Evolutionary conservation across 2,113 vertebrate species (phyloP).

Genomic region (Ophthalmolycus amberensis): DNA sequence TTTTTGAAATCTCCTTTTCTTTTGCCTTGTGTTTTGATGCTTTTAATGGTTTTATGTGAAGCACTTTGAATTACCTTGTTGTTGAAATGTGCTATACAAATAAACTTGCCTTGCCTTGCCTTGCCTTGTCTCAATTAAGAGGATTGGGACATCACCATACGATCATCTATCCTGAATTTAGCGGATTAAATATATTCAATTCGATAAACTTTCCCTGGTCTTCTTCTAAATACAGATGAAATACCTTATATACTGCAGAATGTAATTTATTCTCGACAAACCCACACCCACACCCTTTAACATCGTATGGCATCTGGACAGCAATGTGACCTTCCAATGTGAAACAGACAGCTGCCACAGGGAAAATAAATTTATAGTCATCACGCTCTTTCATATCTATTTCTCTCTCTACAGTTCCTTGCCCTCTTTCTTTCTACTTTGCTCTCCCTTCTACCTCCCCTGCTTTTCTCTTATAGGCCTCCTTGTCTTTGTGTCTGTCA

Average conservation of each 20-base stretch:
- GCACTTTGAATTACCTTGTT: too few species aligned
- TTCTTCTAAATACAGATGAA: background rate
- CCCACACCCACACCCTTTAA: slow-evolving; percentile 38
- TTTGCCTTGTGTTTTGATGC: too few species aligned
- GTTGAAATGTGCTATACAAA: too few species aligned
- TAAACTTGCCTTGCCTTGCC: too few species aligned
- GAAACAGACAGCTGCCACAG: slow-evolving; percentile 54
- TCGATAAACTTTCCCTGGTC: background rate
- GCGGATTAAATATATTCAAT: background rate
- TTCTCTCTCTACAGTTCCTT: background rate
- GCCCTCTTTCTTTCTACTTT: background rate
- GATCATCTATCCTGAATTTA: background rate
- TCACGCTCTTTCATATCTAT: slow-evolving; percentile 33
- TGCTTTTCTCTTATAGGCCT: background rate
- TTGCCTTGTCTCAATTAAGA: too few species aligned
- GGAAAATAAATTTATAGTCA: slow-evolving; percentile 57
- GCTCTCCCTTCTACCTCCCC: background rate
- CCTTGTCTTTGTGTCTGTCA: slow-evolving; percentile 30
- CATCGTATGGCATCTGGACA: slow-evolving; percentile 58
- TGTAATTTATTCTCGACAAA: slow-evolving; percentile 52
- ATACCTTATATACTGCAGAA: background rate
- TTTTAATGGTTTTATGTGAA: too few species aligned
- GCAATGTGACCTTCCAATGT: slow-evolving; percentile 58
- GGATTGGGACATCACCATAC: background rate
- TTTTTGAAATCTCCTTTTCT: too few species aligned